Evolutionary conservation across 2,113 vertebrate genomes (phyloP), one percentile per base, ranked within the genome.

Genomic region (Neolamprologus toae): DNA sequence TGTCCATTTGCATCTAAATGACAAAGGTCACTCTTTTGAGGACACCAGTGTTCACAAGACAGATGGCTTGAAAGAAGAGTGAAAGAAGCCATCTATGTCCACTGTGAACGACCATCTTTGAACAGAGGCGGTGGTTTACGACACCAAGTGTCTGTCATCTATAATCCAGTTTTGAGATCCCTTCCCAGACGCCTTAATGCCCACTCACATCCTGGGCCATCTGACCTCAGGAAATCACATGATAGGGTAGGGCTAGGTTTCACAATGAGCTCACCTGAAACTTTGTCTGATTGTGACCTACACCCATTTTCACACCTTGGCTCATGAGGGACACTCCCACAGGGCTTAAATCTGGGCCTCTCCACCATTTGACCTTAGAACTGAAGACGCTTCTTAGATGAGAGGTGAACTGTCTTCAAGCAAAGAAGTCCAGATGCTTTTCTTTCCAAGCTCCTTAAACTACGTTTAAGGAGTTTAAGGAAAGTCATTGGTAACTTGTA

Each of bases 121-220:
- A 63, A 63, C 59, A 33, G 28, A 63, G 28, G 59, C 2, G 16
- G 59, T 19, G 28, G 59, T 0, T 61, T 61, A 0, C 1, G 2
- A 7, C 59, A 63, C 59, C 59, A 63, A 63, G 2, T 63, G 59
- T 63, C 16, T 63, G 59, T 4, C 4, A 63, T 7, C 59, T 63
- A 63, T 63, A 33, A 63, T 63, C 9, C 59, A 63, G 16, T 63
- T 33, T 63, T 33, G 9, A 63, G 59, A 2, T 33, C 28, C 28
- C 0, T 63, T 63, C 0, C 16, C 59, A 63, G 59, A 63, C 7
- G 6, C 59, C 1, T 33, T 61, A 61, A 63, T 2, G 16, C 5
- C 16, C 0, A 11, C 28, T 63, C 28, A 33, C 59, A 63, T 63
- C 59, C 59, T 63, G 16, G 16, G 16, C 9, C 28, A 63, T 33